A percentile compares a stretch with the other conserved stretches of the same genome.
These are phyloP conservation scores for Pheosia tremula DNA, from an alignment of 2,888 invertebrate species.

Conservation along the genomic window DNA sequence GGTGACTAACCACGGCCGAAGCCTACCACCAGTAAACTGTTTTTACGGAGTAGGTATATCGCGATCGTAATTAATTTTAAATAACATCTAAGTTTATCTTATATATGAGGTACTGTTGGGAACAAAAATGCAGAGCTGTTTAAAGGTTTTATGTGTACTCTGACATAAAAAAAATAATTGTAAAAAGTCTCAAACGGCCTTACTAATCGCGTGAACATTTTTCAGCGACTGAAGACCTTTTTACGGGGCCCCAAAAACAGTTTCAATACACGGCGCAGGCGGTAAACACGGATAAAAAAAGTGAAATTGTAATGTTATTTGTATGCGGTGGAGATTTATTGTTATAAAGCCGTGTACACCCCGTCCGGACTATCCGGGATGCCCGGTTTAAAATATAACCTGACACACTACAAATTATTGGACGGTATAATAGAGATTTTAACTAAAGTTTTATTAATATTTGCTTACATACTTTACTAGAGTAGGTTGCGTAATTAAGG, in stretches of 20 bases:
- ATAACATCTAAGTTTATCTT: no score
- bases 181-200: background rate
- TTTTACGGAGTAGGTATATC: background rate
- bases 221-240: constrained; percentile 8
- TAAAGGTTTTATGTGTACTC: no score
- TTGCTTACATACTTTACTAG: no score
- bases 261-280: constrained; percentile 19
- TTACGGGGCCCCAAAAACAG: constrained; percentile 12
- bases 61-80: no score
- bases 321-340: constrained; percentile 27
- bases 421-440: background rate
- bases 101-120: no score
- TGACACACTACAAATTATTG: constrained; percentile 7
- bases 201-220: background rate
- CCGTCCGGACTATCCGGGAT: background rate
- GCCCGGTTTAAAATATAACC: constrained; percentile 31
- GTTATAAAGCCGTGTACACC: constrained; percentile 13
- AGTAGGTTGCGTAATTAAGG: no score
- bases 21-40: no score
- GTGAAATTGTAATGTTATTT: constrained; percentile 21
- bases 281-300: constrained; percentile 33
- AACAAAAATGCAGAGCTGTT: no score
- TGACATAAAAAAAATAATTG: background rate
- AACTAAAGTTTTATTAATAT: background rate
- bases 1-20: no score